Evolutionary conservation across 2,888 invertebrate genomes (phyloP), one percentile per base, ranked within the genome.

Genomic region (Eupithecia centaureata): DNA sequence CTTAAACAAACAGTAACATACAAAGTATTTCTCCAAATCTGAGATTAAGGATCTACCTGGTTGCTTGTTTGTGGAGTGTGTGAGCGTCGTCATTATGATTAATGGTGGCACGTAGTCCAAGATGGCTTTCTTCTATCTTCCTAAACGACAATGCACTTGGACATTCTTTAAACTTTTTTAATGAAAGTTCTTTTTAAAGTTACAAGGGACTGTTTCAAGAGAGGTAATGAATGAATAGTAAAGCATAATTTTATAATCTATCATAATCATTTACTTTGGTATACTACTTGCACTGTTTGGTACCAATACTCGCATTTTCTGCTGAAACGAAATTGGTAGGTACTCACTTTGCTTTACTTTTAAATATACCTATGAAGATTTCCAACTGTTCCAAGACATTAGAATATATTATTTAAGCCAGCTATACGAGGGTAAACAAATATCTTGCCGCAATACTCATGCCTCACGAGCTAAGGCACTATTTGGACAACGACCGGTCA

Each of bases 401-500:
- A 88, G 82, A 87, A 86, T 86, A 88, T 86, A 86, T 86, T 85
- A 84, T 88, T 89, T 86, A 85, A 89, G 79, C 73, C 77, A 82
- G 82, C 81, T 86, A 88, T 81, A 86, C 79, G 83, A 84, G 78
- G 85, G 88, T 87, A 84, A 92, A 89, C 82, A 89, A 79, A 84
- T 83, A 87, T 82, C 83, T 88, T 81, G 68, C 72, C 59, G 82
- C 83, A 78, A 84, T 85, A 78, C 75, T 80, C 84, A 87, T 88
- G 87, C 82, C 84, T 78, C 78, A 85, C 81, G 81, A 78, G 76
- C 79, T 80, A 74, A 83, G 84, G 84, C 82, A 63, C 68, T 92
- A 86, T 92, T 91, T 92, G 86, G 79, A 83, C 85, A 90, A 86
- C 84, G 83, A 91, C 91, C 91, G 92, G 91, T 92, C 92, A 86